phyloP scores from a whole-genome alignment of 35 echinoderm and acorn worm genomes.

The Apostichopus parvimensis region DNA sequence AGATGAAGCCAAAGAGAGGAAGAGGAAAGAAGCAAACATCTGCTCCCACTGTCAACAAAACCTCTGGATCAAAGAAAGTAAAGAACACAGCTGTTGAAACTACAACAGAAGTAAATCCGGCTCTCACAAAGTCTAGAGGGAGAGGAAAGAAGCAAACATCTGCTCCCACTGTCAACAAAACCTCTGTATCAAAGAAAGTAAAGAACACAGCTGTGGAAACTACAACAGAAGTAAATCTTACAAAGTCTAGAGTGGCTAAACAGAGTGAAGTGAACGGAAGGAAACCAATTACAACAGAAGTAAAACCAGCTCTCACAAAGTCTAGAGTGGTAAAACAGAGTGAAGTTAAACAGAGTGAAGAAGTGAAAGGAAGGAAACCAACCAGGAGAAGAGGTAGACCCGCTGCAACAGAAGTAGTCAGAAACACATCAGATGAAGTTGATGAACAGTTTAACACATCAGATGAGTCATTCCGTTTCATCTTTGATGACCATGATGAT shows the following conservation, averaged over 20 bases:
- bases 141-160: not conserved
- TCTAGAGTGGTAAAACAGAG: not conserved
- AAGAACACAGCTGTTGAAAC: not conserved
- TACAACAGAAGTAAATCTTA: not conserved
- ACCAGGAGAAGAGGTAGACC: slow-evolving; percentile 59
- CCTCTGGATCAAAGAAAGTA: slow-evolving; percentile 9
- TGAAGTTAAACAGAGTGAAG: not conserved
- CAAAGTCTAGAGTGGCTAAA: not conserved
- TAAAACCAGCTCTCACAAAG: slow-evolving; percentile 41
- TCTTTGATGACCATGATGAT: not conserved
- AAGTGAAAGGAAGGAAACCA: slow-evolving; percentile 11
- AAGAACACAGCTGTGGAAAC: not conserved
- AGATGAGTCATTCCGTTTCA: slow-evolving; percentile 23
- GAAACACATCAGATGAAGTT: not conserved
- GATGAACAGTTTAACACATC: slow-evolving; percentile 27
- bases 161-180: not conserved
- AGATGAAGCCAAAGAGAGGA: slow-evolving; percentile 50
- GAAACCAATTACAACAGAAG: slow-evolving; percentile 50
- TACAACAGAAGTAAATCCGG: slow-evolving; percentile 6
- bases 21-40: slow-evolving; percentile 31
- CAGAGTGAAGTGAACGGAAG: not conserved
- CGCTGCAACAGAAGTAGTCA: slow-evolving; percentile 48
- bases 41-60: slow-evolving; percentile 24
- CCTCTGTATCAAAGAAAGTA: slow-evolving; percentile 8
- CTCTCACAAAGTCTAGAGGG: slow-evolving; percentile 1